A percentile compares a stretch with the other conserved stretches of the same genome.
phyloP scores from a whole-genome alignment of 2,113 vertebrate genomes.

The Emydura subglobosa region DNA sequence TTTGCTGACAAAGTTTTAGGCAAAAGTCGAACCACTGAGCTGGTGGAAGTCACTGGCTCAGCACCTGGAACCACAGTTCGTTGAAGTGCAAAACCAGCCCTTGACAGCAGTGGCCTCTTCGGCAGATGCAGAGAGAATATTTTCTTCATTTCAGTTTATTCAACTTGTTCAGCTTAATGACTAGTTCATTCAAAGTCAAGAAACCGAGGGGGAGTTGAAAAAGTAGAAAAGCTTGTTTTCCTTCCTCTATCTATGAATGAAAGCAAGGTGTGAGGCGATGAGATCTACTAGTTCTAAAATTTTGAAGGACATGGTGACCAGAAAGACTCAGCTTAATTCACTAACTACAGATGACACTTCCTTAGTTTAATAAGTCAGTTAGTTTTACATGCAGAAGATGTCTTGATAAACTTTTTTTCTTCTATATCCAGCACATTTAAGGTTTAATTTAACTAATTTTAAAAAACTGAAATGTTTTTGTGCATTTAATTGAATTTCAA shows the following conservation, averaged over 20 bases:
- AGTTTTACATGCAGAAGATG: background rate
- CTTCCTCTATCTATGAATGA: background rate
- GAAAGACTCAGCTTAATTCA: background rate
- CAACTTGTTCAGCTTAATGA: background rate
- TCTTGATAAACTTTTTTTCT: background rate
- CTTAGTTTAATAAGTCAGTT: background rate
- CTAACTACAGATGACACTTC: background rate
- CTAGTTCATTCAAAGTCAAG: background rate
- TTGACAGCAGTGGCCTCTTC: background rate
- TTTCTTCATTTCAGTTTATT: background rate
- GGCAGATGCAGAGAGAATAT: background rate
- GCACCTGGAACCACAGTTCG: background rate
- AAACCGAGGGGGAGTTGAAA: background rate
- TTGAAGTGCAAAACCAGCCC: background rate
- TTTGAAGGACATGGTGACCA: background rate
- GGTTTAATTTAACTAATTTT: background rate
- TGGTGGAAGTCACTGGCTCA: background rate
- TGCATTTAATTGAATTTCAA: background rate
- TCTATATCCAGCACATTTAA: background rate
- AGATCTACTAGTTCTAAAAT: background rate
- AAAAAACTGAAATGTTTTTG: background rate
- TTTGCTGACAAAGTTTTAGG: background rate
- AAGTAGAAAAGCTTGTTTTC: background rate
- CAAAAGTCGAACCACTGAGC: background rate
- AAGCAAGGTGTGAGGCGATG: background rate